These are phyloP conservation scores for Bufo gargarizans DNA, from an alignment of 2,113 vertebrate genomes.

Conservation along the genomic window DNA sequence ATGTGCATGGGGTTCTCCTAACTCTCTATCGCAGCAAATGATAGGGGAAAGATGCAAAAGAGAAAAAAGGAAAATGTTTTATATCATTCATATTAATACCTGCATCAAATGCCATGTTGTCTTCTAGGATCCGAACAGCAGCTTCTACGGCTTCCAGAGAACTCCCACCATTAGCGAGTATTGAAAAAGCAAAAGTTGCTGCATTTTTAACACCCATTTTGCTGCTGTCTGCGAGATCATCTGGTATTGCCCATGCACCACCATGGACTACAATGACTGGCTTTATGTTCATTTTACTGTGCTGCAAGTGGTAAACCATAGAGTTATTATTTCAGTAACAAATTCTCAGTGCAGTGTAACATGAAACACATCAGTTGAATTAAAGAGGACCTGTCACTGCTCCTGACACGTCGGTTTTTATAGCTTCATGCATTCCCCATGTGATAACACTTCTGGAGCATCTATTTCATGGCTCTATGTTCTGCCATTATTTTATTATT, in stretches of 20 bases:
- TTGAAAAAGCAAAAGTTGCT: constrained; percentile 62
- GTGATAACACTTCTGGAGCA: too few species aligned
- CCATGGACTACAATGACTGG: constrained; percentile 74
- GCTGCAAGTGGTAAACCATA: not conserved
- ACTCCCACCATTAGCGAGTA: constrained; percentile 62
- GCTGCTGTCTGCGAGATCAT: constrained; percentile 63
- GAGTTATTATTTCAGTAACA: not conserved
- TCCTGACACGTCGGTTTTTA: too few species aligned
- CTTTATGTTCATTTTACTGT: constrained; percentile 61
- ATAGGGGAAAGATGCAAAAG: too few species aligned
- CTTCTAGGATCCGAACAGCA: constrained; percentile 72
- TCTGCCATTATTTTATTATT: too few species aligned
- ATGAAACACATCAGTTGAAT: not conserved
- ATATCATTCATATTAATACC: constrained; percentile 60
- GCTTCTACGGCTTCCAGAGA: constrained; percentile 70
- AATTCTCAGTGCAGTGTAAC: not conserved
- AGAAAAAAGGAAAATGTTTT: not conserved
- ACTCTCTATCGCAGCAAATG: too few species aligned
- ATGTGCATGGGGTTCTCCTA: too few species aligned
- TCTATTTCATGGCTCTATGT: too few species aligned
- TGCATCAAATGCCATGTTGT: constrained; percentile 68
- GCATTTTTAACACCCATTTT: constrained; percentile 68
- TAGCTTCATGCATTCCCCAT: too few species aligned
- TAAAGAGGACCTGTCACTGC: too few species aligned
- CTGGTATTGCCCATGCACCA: constrained; percentile 72